Conservation (phyloP, 1,140 invertebrate genomes). For the Lasioglossum baleicum region DNA sequence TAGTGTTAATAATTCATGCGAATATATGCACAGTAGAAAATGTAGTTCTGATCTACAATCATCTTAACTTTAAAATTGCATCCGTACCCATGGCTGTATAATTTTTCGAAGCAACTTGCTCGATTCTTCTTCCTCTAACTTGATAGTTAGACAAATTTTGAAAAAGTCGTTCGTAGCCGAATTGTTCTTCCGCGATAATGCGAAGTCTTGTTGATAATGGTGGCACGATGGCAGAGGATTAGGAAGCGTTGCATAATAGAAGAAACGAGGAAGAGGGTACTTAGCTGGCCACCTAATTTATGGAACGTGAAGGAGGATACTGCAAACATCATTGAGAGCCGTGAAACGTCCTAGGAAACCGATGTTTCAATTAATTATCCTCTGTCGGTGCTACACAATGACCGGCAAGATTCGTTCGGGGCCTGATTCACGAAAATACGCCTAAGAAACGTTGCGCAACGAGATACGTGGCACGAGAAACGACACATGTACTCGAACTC, state of each 20-base stretch:
- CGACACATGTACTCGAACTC: background rate
- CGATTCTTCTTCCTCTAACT: too few relatives aligned
- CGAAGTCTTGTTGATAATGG: background rate
- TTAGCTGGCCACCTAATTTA: constrained; percentile 5
- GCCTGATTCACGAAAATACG: background rate
- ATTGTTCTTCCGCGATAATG: background rate
- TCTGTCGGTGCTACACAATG: too few relatives aligned
- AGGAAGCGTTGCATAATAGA: constrained; percentile 7
- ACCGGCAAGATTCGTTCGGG: too few relatives aligned
- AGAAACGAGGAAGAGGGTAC: background rate
- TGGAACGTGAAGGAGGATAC: background rate
- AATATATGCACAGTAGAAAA: too few relatives aligned
- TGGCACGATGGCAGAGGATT: background rate
- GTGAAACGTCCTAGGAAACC: background rate
- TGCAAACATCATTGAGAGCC: background rate
- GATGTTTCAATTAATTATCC: background rate
- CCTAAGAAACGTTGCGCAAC: background rate
- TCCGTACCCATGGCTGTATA: too few relatives aligned
- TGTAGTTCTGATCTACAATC: too few relatives aligned
- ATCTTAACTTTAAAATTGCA: too few relatives aligned
- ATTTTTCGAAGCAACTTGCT: too few relatives aligned
- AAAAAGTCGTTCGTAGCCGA: too few relatives aligned
- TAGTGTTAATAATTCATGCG: too few relatives aligned
- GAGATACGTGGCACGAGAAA: background rate
- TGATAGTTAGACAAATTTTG: too few relatives aligned